A percentile compares a stretch with the other conserved stretches of the same genome.
Conservation (phyloP, 2,797 vertebrate species). For the Avahi laniger region DNA sequence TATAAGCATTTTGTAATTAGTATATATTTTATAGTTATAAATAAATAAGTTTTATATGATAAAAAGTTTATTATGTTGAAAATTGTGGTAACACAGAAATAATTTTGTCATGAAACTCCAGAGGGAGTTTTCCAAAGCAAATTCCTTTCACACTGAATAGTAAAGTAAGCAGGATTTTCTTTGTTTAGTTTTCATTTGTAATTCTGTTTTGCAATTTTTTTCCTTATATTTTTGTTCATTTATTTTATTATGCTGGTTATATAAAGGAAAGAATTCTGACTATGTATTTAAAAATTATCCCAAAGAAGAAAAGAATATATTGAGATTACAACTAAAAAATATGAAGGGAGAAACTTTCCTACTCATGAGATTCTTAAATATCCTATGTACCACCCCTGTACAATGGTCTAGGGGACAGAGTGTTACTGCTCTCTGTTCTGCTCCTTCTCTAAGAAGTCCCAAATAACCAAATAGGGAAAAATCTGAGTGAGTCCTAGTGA, state of each 20-base stretch:
- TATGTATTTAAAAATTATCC: background rate
- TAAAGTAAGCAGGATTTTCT: background rate
- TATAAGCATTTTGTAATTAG: background rate
- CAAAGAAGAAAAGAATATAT: background rate
- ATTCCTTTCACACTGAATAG: background rate
- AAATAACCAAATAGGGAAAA: background rate
- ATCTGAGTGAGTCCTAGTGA: background rate
- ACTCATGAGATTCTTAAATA: background rate
- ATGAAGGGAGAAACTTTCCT: background rate
- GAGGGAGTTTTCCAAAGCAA: background rate
- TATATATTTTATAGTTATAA: background rate
- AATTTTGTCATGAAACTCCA: background rate
- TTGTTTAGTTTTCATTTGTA: background rate
- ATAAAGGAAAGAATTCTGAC: background rate
- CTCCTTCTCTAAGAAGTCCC: background rate
- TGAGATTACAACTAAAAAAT: background rate
- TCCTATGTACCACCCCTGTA: background rate
- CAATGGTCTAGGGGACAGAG: background rate
- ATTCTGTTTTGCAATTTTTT: background rate
- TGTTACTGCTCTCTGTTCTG: background rate
- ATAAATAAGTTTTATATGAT: background rate
- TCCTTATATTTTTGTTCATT: background rate
- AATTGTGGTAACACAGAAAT: background rate
- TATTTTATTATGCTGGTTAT: background rate
- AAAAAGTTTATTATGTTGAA: background rate